These are phyloP conservation scores for Cottus gobio DNA, from an alignment of 2,113 vertebrate genomes.

Conservation along the genomic window DNA sequence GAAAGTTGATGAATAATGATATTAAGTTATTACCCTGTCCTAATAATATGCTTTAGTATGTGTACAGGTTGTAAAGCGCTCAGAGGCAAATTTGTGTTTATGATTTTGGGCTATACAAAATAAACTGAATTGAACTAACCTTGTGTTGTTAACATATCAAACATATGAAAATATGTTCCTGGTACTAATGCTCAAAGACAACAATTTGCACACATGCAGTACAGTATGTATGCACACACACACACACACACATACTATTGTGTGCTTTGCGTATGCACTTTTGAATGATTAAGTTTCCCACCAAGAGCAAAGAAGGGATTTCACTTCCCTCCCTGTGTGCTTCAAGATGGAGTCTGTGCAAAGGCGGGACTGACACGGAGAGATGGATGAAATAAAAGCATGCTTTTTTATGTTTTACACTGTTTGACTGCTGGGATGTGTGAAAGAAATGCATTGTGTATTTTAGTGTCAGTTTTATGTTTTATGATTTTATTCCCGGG, in stretches of 20 bases:
- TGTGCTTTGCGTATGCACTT: slow-evolving; percentile 3
- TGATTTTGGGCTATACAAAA: no score
- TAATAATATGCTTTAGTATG: background rate
- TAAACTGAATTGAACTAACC: no score
- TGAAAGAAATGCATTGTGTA: background rate
- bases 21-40: no score
- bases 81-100: no score
- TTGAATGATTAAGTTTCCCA: slow-evolving; percentile 44
- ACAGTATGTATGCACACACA: background rate
- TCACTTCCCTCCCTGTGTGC: slow-evolving; percentile 25
- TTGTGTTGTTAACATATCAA: no score
- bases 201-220: background rate
- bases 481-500: background rate
- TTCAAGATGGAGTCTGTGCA: slow-evolving; percentile 17
- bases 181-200: background rate
- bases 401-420: slow-evolving; percentile 19
- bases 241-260: background rate
- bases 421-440: slow-evolving; percentile 2
- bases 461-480: background rate
- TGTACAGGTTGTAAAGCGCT: no score
- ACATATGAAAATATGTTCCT: no score
- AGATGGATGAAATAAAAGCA: slow-evolving; percentile 32
- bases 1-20: background rate
- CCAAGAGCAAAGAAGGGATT: slow-evolving; percentile 20
- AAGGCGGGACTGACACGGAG: background rate